Conservation (phyloP, 2,797 vertebrate species). For the Ciconia nigra region DNA sequence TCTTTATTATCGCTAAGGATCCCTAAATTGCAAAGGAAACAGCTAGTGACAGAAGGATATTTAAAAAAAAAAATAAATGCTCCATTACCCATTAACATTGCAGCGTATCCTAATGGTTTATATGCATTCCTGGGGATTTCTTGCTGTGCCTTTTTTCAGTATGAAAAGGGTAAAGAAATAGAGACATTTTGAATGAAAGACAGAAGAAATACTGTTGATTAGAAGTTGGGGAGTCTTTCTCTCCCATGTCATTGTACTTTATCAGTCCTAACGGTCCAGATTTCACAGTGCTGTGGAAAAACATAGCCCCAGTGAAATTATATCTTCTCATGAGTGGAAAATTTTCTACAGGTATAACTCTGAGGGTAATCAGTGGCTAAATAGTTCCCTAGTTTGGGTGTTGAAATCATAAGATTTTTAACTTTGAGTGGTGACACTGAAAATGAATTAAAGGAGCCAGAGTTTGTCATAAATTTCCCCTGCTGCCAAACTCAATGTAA, state of each 20-base stretch:
- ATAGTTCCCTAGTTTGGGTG: neutral
- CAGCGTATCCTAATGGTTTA: neutral
- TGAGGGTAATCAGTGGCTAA: neutral
- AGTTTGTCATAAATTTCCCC: neutral
- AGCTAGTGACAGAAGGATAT: neutral
- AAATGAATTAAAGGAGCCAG: neutral
- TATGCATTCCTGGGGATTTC: neutral
- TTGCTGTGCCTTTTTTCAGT: neutral
- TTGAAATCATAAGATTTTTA: neutral
- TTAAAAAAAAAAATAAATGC: neutral
- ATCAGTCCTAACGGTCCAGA: neutral
- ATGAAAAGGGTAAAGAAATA: neutral
- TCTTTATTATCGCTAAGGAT: neutral
- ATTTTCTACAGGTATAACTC: neutral
- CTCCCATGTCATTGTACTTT: neutral
- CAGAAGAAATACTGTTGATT: neutral
- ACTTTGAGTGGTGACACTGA: neutral
- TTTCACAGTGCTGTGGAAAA: neutral
- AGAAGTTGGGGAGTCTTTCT: neutral
- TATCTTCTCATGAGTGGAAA: neutral
- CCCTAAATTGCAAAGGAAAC: neutral
- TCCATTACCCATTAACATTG: neutral
- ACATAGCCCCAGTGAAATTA: neutral
- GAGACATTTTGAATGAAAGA: neutral
- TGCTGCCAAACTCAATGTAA: neutral